Evolutionary conservation across 2,113 vertebrate species (phyloP), one percentile per base, ranked within the genome.

Genomic region (Plestiodon gilberti): DNA sequence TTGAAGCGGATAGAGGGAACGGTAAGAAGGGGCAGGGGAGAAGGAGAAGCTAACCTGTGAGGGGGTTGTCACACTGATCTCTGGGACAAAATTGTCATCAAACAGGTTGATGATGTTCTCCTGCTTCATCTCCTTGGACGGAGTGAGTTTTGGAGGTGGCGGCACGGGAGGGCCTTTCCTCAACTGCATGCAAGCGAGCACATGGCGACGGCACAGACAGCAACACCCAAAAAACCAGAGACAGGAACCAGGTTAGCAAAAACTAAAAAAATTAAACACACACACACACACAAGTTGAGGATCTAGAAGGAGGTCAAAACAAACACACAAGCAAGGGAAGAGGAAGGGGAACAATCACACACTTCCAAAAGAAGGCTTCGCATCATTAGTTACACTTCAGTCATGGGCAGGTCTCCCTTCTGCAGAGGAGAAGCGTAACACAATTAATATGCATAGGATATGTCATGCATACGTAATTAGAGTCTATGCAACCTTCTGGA

Each of bases 81-180:
- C 97, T 0, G 99, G 98, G 92, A 98, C 95, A 93, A 98, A 97
- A 90, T 97, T 97, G 95, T 99, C 98, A 92, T 98, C 99, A 96
- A 99, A 99, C 92, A 99, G 96, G 96, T 96, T 98, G 95, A 99
- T 96, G 96, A 99, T 99, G 97, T 98, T 98, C 91, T 99, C 98
- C 92, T 98, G 97, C 97, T 99, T 98, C 96, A 99, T 85, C 82
- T 99, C 99, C 97, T 98, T 98, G 90, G 97, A 99, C 11, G 99
- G 99, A 88, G 98, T 99, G 94, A 97, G 97, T 98, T 98, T 99
- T 90, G 98, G 98, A 95, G 99, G 99, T 87, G 98, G 99, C 95
- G 99, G 99, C 94, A 99, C 96, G 28, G 98, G 98, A 81, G 97
- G 97, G 52, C 97, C 98, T 96, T 98, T 99, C 95, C 94, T 98